These are phyloP conservation scores for Zoroaster sp. DNA, from an alignment of 53 echinoderm and acorn worm genomes.

Conservation along the genomic window DNA sequence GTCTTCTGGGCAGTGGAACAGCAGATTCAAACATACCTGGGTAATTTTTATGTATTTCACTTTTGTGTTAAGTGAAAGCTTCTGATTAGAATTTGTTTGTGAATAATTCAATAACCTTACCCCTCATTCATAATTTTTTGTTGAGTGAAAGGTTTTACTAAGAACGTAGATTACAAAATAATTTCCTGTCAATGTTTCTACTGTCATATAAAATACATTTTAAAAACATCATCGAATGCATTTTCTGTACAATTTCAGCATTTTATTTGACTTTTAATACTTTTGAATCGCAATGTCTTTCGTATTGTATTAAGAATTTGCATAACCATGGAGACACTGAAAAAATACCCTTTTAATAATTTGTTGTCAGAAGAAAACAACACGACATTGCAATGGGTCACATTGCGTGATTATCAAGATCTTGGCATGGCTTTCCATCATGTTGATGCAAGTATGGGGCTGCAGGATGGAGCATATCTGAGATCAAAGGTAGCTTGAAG, in stretches of 20 bases:
- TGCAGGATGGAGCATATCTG: neutral
- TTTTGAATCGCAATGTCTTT: neutral
- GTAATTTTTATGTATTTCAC: neutral
- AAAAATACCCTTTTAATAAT: too few relatives aligned
- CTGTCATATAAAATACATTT: too few relatives aligned
- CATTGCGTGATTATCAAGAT: neutral
- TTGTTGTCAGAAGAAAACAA: neutral
- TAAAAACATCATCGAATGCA: too few relatives aligned
- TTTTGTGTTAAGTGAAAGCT: neutral
- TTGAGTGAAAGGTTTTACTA: too few relatives aligned
- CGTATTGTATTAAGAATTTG: too few relatives aligned
- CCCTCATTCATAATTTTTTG: too few relatives aligned
- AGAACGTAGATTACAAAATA: too few relatives aligned
- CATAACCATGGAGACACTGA: neutral
- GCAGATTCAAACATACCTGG: neutral
- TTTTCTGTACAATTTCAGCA: too few relatives aligned
- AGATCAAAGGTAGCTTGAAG: neutral
- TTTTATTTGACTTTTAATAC: neutral
- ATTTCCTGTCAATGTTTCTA: too few relatives aligned
- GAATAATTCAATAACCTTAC: too few relatives aligned
- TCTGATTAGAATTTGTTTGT: too few relatives aligned
- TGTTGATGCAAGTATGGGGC: neutral
- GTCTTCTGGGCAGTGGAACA: constrained; percentile 18
- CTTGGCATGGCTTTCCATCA: neutral
- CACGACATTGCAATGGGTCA: neutral